Evolutionary conservation across 1,140 invertebrate species (phyloP), one percentile per base, ranked within the genome.

Genomic region (Bombus difficillimus): DNA sequence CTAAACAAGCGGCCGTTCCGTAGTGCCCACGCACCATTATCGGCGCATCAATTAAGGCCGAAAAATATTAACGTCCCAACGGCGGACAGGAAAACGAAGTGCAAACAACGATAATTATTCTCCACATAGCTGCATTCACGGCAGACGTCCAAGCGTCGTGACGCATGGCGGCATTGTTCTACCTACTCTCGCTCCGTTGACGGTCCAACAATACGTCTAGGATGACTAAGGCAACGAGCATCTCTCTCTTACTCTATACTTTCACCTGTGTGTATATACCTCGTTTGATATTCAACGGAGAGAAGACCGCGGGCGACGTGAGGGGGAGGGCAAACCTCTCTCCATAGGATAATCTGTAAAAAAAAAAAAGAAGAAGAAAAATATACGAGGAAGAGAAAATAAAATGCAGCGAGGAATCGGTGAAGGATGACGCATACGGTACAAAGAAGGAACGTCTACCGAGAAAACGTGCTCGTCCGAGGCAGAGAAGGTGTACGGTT

Each of bases 101-200:
- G 81, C 88, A 89, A 89, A 89, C 75, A 88, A 68, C 85, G 80
- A 39, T 90, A 90, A 90, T 90, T 86, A 86, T 76, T 89, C 85
- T 87, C 75, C 39, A 41, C 53, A 62, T 59, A 62, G 73, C 64
- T 22, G 75, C 72, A 57, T 76, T 75, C 64, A 64, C 34, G 74
- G 83, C 77, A 57, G 69, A 74, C 87, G 76, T 72, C 53, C 66
- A 64, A 64, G 76, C 87, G 76, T 89, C 71, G 80, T 89, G 88
- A 89, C 88, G 87, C 87, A 89, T 88, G 75, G 66, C 15, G 76
- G 84, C 85, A 90, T 90, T 90, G 88, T 90, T 90, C 88, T 84
- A 83, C 81, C 88, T 87, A 89, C 85, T 69, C 88, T 77, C 57
- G 5, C 57, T 71, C 66, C 79, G 68, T 68, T 64, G 75, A 78